Evolutionary conservation across 2,797 vertebrate genomes (phyloP).

Genomic region (Gymnoscopelus microlampas): DNA sequence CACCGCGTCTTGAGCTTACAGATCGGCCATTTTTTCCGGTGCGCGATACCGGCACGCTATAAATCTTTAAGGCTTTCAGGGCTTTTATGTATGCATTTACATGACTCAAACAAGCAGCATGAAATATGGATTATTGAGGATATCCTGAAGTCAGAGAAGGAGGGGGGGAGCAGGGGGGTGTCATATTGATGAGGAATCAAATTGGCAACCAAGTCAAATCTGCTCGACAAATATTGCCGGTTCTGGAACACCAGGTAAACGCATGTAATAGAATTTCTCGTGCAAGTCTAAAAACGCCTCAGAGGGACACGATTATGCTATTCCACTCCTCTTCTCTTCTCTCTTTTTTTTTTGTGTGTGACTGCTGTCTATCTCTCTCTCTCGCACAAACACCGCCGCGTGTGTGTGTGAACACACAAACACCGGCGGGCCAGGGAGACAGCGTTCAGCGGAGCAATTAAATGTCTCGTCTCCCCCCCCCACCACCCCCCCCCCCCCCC

Average conservation of each 20-base stretch:
- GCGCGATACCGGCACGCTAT: no score
- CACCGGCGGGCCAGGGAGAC: constrained; percentile 62
- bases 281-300: constrained; percentile 62
- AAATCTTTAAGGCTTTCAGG: neutral
- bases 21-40: no score
- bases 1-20: no score
- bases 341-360: constrained; percentile 19
- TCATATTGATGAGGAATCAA: constrained; percentile 77
- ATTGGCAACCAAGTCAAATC: constrained; percentile 71
- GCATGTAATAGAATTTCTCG: constrained; percentile 79
- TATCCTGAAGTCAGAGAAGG: constrained; percentile 46
- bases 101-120: constrained; percentile 53
- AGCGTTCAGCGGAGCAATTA: constrained; percentile 81
- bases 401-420: constrained; percentile 66
- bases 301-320: constrained; percentile 73
- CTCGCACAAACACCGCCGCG: constrained; percentile 62
- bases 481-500: no score
- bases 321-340: constrained; percentile 56
- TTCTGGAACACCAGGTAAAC: constrained; percentile 73
- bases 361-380: constrained; percentile 63
- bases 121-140: constrained; percentile 77
- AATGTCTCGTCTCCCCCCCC: constrained; percentile 58
- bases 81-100: constrained; percentile 66
- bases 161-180: constrained; percentile 36
- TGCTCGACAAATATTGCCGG: constrained; percentile 69